Conservation (phyloP, 1,140 invertebrate species). For the Littorina saxatilis region DNA sequence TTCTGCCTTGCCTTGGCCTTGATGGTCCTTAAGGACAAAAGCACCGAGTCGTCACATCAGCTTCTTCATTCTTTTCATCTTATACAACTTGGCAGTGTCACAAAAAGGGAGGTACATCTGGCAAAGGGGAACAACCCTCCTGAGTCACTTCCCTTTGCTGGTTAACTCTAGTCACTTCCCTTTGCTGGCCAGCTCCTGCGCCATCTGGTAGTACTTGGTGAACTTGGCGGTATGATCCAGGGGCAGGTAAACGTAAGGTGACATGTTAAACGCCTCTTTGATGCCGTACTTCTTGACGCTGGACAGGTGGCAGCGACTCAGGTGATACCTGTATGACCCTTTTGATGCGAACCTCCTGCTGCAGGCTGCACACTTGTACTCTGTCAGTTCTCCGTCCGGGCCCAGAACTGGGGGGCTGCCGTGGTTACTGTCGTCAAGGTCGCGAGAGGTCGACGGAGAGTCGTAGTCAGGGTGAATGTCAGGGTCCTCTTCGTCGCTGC, state of each 20-base stretch:
- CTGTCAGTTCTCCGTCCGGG: constrained; percentile 59
- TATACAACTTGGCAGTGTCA: too few species aligned
- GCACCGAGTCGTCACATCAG: too few species aligned
- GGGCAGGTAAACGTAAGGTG: constrained; percentile 71
- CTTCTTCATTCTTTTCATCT: too few species aligned
- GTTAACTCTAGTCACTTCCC: constrained; percentile 60
- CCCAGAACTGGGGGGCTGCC: constrained; percentile 42
- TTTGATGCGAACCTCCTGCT: constrained; percentile 97
- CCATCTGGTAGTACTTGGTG: constrained; percentile 73
- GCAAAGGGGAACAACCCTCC: too few species aligned
- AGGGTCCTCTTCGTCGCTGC: constrained; percentile 51
- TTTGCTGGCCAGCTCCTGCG: constrained; percentile 70
- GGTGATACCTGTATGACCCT: constrained; percentile 95
- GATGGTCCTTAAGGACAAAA: too few species aligned
- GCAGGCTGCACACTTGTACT: constrained; percentile 93
- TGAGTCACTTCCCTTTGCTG: too few species aligned
- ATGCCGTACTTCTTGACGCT: constrained; percentile 78
- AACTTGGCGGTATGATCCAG: constrained; percentile 72
- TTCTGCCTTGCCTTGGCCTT: too few species aligned
- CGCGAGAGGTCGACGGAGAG: constrained; percentile 14
- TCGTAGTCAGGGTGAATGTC: constrained; percentile 39
- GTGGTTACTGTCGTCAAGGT: constrained; percentile 54
- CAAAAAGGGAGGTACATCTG: too few species aligned
- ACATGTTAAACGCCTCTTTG: constrained; percentile 88
- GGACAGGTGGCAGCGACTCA: constrained; percentile 95